Percentiles rank a stretch among this genome's conserved stretches.
Conservation (phyloP, 2,113 vertebrate genomes). For the Megaceryle maxima region DNA sequence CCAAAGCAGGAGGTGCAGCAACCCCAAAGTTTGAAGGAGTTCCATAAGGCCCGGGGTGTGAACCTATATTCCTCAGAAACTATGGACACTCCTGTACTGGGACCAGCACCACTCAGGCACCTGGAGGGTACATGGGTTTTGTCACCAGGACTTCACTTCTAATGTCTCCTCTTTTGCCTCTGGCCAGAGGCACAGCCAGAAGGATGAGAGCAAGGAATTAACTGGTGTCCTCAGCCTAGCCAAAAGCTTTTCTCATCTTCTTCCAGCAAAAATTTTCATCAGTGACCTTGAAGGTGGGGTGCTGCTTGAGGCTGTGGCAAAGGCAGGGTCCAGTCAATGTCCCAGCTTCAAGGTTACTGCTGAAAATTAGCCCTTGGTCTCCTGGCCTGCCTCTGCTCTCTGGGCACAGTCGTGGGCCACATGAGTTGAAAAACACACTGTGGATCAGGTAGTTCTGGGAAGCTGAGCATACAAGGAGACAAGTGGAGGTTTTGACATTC, state of each 20-base stretch:
- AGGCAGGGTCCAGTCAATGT: background rate
- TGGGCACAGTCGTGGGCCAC: rapidly evolving
- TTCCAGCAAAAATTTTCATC: background rate
- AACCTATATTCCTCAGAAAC: background rate
- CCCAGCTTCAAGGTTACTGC: background rate
- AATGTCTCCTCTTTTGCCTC: background rate
- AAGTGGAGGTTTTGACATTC: background rate
- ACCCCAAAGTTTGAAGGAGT: background rate
- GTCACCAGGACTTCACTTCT: background rate
- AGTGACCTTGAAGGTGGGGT: background rate
- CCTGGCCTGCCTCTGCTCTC: background rate
- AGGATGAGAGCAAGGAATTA: background rate
- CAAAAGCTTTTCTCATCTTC: background rate
- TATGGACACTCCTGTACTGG: background rate
- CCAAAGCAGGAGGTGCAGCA: background rate
- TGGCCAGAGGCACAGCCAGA: background rate
- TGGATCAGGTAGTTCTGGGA: background rate
- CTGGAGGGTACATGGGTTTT: background rate
- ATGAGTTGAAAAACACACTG: background rate
- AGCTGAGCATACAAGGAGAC: rapidly evolving
- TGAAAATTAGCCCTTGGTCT: background rate
- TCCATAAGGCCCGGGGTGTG: rapidly evolving
- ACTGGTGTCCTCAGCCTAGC: background rate
- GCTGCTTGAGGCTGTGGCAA: background rate
- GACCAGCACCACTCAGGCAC: rapidly evolving